Conservation (phyloP, 2,888 invertebrate species). For the Pogonocherus hispidulus region DNA sequence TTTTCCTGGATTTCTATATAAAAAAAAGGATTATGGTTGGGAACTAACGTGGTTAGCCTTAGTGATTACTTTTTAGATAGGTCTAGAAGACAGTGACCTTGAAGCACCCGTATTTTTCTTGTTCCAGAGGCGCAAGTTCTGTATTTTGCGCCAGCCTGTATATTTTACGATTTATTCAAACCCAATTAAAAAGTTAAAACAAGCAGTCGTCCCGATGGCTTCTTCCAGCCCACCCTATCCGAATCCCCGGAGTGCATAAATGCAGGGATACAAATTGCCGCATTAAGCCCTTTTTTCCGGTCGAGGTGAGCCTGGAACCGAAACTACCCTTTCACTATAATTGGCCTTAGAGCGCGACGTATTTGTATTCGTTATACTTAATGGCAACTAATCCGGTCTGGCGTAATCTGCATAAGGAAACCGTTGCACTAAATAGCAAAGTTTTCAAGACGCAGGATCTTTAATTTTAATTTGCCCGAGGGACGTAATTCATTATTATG, state of each 20-base stretch:
- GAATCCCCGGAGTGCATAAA: not conserved
- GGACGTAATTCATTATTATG: slow-evolving; percentile 71
- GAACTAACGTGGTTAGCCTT: too few relatives aligned
- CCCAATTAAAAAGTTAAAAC: too few relatives aligned
- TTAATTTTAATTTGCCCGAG: slow-evolving; percentile 70
- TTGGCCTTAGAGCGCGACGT: slow-evolving; percentile 31
- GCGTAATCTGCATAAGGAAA: slow-evolving; percentile 68
- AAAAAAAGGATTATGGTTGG: too few relatives aligned
- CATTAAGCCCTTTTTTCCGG: slow-evolving; percentile 10
- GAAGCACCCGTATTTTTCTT: too few relatives aligned
- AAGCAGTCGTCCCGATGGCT: too few relatives aligned
- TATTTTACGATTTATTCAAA: too few relatives aligned
- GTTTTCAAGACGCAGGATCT: slow-evolving; percentile 69
- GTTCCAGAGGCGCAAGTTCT: too few relatives aligned
- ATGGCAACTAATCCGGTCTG: slow-evolving; percentile 40
- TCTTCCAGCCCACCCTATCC: too few relatives aligned
- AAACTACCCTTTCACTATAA: slow-evolving; percentile 32
- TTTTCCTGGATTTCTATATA: too few relatives aligned
- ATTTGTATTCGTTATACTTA: slow-evolving; percentile 49
- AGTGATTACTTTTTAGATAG: too few relatives aligned
- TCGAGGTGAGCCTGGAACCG: slow-evolving; percentile 6
- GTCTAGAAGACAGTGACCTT: too few relatives aligned
- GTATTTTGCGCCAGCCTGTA: too few relatives aligned
- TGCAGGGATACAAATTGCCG: slow-evolving; percentile 3
- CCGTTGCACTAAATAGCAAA: slow-evolving; percentile 70